These are phyloP conservation scores for Zosterops japonicus DNA, from an alignment of 2,113 vertebrate genomes.

Conservation along the genomic window DNA sequence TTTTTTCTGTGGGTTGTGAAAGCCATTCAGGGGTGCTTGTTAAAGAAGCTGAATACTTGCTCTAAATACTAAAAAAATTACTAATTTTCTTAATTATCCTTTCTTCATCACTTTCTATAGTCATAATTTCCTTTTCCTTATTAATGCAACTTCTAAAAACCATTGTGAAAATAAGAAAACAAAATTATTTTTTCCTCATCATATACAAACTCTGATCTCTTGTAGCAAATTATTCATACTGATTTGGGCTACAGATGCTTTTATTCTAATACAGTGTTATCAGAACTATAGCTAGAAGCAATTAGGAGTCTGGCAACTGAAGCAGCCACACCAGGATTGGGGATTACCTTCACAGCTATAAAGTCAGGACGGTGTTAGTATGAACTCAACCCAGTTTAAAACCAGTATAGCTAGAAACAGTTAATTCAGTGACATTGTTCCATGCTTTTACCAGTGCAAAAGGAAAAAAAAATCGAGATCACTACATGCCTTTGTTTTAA, in stretches of 20 bases:
- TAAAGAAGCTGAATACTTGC: background rate
- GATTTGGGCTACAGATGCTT: background rate
- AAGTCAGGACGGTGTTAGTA: background rate
- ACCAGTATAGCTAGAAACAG: background rate
- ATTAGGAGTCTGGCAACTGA: background rate
- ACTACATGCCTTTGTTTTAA: background rate
- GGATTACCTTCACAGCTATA: background rate
- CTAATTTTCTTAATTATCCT: background rate
- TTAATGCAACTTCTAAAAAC: background rate
- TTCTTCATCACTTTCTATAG: background rate
- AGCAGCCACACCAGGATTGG: background rate
- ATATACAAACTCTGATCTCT: background rate
- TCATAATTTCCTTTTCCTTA: background rate
- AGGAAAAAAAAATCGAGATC: background rate
- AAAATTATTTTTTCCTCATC: background rate
- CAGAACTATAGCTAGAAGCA: background rate
- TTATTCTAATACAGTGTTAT: background rate
- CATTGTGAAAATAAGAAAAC: background rate
- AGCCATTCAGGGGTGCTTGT: background rate
- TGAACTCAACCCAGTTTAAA: background rate
- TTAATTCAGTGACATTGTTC: background rate
- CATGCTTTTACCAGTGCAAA: background rate
- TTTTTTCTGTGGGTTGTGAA: background rate
- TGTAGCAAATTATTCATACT: background rate
- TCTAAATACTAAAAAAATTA: background rate